phyloP scores from a whole-genome alignment of 2,888 invertebrate species.

The Zeuzera pyrina region DNA sequence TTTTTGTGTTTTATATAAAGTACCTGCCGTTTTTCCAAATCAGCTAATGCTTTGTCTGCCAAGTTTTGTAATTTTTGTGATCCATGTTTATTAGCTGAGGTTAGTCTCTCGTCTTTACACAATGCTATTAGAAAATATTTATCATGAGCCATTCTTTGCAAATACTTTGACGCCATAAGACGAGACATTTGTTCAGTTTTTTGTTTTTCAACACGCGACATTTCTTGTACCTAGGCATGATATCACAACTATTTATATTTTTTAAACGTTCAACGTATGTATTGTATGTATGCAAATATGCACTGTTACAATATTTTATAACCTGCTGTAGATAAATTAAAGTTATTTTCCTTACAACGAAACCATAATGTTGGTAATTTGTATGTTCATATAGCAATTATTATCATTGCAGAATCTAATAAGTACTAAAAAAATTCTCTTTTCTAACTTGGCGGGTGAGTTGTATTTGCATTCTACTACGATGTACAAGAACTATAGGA shows the following conservation, averaged over 20 bases:
- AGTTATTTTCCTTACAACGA: too few species aligned
- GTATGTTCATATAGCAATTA: too few species aligned
- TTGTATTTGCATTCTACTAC: constrained; percentile 34
- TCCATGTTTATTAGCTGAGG: constrained; percentile 54
- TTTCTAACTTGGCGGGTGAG: constrained; percentile 34
- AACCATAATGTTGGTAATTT: too few species aligned
- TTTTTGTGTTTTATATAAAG: background rate
- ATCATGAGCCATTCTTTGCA: constrained; percentile 65
- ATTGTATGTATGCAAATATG: too few species aligned
- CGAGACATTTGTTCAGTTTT: constrained; percentile 47
- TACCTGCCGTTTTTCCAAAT: constrained; percentile 53
- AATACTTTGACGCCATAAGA: constrained; percentile 62
- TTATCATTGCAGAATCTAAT: too few species aligned
- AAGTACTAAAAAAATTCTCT: too few species aligned
- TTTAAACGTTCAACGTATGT: too few species aligned
- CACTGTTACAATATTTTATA: too few species aligned
- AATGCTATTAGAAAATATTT: constrained; percentile 56
- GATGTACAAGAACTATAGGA: constrained; percentile 20
- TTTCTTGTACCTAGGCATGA: constrained; percentile 57
- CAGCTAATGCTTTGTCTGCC: constrained; percentile 46
- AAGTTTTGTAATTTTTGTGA: constrained; percentile 44
- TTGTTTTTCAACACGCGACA: constrained; percentile 52
- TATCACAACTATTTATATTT: too few species aligned
- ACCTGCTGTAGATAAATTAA: too few species aligned
- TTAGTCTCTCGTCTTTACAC: constrained; percentile 53